Percentiles rank a stretch among this genome's conserved stretches.
Conservation (phyloP, 2,113 vertebrate genomes). For the Neogobius melanostomus region DNA sequence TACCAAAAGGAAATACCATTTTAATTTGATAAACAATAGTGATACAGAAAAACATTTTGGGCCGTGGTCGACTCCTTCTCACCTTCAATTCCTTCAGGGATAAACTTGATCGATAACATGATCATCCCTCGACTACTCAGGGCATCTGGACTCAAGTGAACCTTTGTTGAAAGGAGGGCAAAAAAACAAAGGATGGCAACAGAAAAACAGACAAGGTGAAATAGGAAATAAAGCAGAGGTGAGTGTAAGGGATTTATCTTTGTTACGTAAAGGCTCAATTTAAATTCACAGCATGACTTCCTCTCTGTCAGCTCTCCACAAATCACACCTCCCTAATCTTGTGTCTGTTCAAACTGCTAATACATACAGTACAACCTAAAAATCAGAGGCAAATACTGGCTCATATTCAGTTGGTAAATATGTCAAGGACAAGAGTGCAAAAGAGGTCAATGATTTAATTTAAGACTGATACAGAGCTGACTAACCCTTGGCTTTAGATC, state of each 20-base stretch:
- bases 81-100: slow-evolving; percentile 84
- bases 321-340: slow-evolving; percentile 28
- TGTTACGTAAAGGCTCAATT: slow-evolving; percentile 67
- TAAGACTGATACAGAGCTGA: background rate
- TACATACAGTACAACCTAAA: slow-evolving; percentile 19
- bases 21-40: background rate
- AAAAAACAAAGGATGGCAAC: background rate
- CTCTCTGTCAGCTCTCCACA: slow-evolving; percentile 50
- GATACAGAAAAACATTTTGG: background rate
- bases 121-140: slow-evolving; percentile 82
- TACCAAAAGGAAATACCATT: slow-evolving; percentile 28
- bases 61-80: slow-evolving; percentile 42
- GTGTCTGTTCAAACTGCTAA: slow-evolving; percentile 26
- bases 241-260: slow-evolving; percentile 41
- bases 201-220: slow-evolving; percentile 13
- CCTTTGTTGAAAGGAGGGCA: slow-evolving; percentile 61
- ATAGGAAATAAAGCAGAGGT: slow-evolving; percentile 4
- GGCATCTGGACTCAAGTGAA: slow-evolving; percentile 71
- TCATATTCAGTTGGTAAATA: slow-evolving; percentile 22
- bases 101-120: slow-evolving; percentile 85
- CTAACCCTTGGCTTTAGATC: slow-evolving; percentile 87
- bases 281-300: slow-evolving; percentile 65
- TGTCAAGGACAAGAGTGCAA: slow-evolving; percentile 4
- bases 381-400: slow-evolving; percentile 20
- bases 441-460: background rate